A percentile compares a stretch with the other conserved stretches of the same genome.
Evolutionary conservation across 2,113 vertebrate genomes (phyloP).

Genomic region (Marmota monax): DNA sequence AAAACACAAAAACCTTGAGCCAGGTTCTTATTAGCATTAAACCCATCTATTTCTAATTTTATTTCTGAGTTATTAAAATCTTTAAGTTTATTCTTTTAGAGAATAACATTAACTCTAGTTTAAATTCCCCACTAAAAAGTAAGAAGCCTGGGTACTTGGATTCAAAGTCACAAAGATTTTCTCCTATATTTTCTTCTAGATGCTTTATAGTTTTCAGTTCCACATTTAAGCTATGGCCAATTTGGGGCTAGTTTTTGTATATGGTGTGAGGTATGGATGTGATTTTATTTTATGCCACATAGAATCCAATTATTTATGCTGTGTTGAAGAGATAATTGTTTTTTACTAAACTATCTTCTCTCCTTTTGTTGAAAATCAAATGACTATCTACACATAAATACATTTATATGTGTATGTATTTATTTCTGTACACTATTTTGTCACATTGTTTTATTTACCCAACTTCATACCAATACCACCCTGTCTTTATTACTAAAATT

Average conservation of each 20-base stretch:
- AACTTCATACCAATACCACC: neutral
- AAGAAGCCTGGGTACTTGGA: neutral
- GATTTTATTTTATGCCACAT: neutral
- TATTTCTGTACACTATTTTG: neutral
- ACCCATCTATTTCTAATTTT: neutral
- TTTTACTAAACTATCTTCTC: neutral
- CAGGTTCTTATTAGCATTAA: neutral
- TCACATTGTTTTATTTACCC: neutral
- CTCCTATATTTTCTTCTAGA: neutral
- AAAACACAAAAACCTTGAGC: neutral
- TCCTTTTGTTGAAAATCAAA: constrained; percentile 23
- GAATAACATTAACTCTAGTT: neutral
- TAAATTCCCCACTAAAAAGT: neutral
- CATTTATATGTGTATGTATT: neutral
- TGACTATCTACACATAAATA: neutral
- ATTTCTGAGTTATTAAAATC: neutral
- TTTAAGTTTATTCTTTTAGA: neutral
- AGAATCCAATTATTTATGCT: neutral
- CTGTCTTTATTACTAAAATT: neutral
- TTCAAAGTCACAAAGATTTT: neutral
- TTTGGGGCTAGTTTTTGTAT: constrained; percentile 36
- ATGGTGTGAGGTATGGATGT: neutral
- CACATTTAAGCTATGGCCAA: neutral
- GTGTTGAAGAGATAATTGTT: neutral
- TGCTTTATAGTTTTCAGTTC: neutral